Conservation (phyloP, 2,797 vertebrate genomes). For the Cheracebus regulus region DNA sequence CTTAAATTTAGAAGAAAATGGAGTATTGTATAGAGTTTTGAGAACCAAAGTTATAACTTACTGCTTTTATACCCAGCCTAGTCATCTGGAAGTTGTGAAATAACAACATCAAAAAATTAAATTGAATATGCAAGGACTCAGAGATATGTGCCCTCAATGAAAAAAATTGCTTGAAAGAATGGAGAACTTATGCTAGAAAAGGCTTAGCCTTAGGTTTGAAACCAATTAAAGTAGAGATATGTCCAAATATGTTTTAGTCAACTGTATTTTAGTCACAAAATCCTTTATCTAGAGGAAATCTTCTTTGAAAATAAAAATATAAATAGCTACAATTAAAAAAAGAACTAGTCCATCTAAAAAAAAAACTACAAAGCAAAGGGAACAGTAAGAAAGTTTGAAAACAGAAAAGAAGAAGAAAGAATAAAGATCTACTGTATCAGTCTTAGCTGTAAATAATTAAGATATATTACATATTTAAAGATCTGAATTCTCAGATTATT, state of each 20-base stretch:
- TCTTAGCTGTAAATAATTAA: constrained; percentile 9
- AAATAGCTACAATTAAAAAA: neutral
- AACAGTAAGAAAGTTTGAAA: constrained; percentile 16
- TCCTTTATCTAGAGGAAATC: neutral
- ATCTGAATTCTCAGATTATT: neutral
- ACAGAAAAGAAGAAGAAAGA: constrained; percentile 4
- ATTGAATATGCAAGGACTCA: constrained; percentile 27
- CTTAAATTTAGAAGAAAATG: constrained; percentile 62
- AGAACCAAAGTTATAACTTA: constrained; percentile 41
- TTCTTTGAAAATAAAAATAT: constrained; percentile 14
- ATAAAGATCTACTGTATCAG: neutral
- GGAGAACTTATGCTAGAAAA: neutral
- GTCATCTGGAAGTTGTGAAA: constrained; percentile 32
- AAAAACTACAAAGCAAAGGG: neutral
- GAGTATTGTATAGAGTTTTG: constrained; percentile 29
- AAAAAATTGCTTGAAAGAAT: neutral
- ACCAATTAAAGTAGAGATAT: neutral
- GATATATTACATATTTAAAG: neutral
- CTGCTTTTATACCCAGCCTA: constrained; percentile 69
- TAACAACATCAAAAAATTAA: neutral
- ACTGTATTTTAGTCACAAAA: constrained; percentile 36
- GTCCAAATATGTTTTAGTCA: neutral
- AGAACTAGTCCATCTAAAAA: neutral
- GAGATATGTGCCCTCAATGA: neutral
- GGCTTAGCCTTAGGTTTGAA: neutral